Base-by-base conservation (phyloP, 2,113 vertebrate genomes). In the Myiopsitta monachus region DNA sequence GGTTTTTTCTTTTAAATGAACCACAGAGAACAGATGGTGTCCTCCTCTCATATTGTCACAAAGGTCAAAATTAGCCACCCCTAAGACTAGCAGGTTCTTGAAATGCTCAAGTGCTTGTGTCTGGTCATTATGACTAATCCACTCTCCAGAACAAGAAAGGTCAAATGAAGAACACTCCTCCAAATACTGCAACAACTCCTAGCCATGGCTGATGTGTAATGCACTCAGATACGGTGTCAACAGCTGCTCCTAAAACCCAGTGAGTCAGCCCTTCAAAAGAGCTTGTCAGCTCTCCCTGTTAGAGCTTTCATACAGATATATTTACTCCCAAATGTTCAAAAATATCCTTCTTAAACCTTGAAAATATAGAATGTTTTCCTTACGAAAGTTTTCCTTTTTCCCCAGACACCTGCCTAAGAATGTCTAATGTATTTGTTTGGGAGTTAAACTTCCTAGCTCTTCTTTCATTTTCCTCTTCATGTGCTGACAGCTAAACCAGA, bases 121-220 rank as follows among this genome's bases (percentile, higher is more conserved):
- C 77, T 94, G 63, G 80, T 91, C 38, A 15, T 95, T 85, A 41
- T 88, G 88, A 97, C 78, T 96, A 96, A 97, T 94, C 95, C 90
- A 52, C 91, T 95, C 90, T 95, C 74, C 52, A 93, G 85, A 96
- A 95, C 78, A 92, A 82, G 79, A 88, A 95, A 96, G 87, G 93
- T 94, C 96, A 96, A 89, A 94, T 90, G 94, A 97, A 97, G 94
- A 93, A 94, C 95, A 92, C 64, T 46, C 43, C 83, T 96, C 78
- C 78, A 94, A 96, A 91, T 73, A 73, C 69, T 85, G 92, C 85
- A 88, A 63, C 63, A 83, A 39, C 72, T 94, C 79, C 88, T 46
- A 70, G 89, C 83, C 68, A 70, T 38, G 92, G 93, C 95, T 96
- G 85, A 90, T 93, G 75, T 93, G 79, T 72, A 91, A 95, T 74